Evolutionary conservation across 2,113 vertebrate species (phyloP), one percentile per base, ranked within the genome.

Genomic region (Rhizomys pruinosus): DNA sequence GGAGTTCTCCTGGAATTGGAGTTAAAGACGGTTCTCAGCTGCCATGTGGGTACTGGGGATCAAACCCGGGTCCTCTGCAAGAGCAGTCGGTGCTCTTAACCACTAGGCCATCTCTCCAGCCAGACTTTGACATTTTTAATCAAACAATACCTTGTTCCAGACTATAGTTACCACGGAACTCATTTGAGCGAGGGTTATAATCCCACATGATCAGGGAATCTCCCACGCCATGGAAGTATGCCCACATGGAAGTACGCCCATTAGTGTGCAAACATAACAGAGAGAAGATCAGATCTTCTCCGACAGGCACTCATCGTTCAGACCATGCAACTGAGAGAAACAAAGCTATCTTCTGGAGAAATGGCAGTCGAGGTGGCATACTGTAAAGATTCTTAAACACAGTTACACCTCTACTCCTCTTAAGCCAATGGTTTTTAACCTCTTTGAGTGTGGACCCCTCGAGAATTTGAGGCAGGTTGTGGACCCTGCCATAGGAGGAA

Each of bases 391-490:
- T 88, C 73, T 72, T 23, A 29, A 81, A 82, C 73, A 87, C 15
- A 78, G 76, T 71, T 82, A 94, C 9, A 87, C 39, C 73, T 79
- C 59, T 20, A 57, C 13, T 27, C 66, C 80, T 44, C 66, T 85
- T 72, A 90, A 81, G 25, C 11, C 80, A 89, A 47, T 39, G 52
- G 9, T 69, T 91, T 74, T 69, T 81, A 77, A 57, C 11, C 19
- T 84, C 87, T 93, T 87, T 4, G 10, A 52, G 66, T 64, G 34
- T 52, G 27, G 37, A 89, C 27, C 71, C 52, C 89, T 87, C 85
- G 81, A 88, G 74, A 84, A 90, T 52, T 42, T 73, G 69, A 94
- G 68, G 68, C 89, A 95, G 94, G 13, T n/a, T 71, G 10, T 34
- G 39, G 63, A 72, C 27, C 42, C 25, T 87, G 66, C 69, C 71